Conservation (phyloP, 2,113 vertebrate genomes). For the Amia ocellicauda region DNA sequence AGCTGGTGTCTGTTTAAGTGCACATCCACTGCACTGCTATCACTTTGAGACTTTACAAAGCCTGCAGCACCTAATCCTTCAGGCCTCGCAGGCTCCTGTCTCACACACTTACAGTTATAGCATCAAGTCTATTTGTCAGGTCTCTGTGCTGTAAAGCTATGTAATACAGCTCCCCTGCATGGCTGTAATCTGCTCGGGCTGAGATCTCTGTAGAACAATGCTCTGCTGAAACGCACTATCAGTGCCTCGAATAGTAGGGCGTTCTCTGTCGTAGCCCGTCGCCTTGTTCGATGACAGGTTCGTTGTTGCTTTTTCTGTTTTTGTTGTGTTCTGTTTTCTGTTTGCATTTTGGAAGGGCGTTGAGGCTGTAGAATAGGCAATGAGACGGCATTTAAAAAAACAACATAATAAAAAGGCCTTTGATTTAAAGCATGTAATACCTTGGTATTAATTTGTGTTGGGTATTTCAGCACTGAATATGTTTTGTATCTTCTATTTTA, state of each 20-base stretch:
- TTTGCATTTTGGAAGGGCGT: no score
- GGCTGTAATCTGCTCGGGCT: neutral
- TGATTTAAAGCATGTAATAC: no score
- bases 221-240: no score
- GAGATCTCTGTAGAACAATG: neutral
- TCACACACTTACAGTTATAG: neutral
- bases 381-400: no score
- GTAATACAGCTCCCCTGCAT: neutral
- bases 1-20: neutral
- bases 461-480: neutral
- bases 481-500: slow-evolving; percentile 6
- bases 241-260: no score
- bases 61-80: neutral
- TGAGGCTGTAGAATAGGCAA: no score
- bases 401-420: no score
- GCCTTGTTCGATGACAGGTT: no score
- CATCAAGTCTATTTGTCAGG: neutral
- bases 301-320: no score
- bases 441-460: no score
- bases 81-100: neutral
- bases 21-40: neutral
- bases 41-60: neutral
- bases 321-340: no score
- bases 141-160: neutral
- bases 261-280: no score